Conservation (phyloP, 2,113 vertebrate genomes). For the Nothoprocta pentlandii region DNA sequence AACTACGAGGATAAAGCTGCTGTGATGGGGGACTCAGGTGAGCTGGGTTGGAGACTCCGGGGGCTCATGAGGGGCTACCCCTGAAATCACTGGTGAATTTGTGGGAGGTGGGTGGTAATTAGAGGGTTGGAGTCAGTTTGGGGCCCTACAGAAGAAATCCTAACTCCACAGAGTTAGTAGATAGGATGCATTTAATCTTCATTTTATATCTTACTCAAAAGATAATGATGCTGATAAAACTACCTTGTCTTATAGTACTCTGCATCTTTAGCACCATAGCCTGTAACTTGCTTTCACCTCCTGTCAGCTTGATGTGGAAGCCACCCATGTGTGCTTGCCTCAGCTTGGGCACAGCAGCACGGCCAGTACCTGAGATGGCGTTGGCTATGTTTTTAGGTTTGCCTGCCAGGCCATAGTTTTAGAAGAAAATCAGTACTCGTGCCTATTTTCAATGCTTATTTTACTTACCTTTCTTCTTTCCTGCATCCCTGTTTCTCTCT, state of each 20-base stretch:
- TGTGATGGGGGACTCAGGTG: neutral
- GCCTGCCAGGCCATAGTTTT: neutral
- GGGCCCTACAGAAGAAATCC: neutral
- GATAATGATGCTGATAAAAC: neutral
- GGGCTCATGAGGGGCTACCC: neutral
- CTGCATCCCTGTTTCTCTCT: neutral
- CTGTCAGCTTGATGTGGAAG: neutral
- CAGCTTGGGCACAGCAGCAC: neutral
- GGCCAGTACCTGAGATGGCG: neutral
- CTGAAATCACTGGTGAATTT: neutral
- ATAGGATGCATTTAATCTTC: neutral
- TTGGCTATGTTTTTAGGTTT: neutral
- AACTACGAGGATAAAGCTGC: neutral
- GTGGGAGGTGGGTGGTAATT: neutral
- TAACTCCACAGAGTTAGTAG: neutral
- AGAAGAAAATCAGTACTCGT: neutral
- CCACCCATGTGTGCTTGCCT: neutral
- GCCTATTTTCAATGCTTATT: neutral
- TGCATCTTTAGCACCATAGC: neutral
- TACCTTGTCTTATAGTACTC: neutral
- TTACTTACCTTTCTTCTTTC: neutral
- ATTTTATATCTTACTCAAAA: neutral
- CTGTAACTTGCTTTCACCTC: neutral
- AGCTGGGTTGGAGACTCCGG: neutral
- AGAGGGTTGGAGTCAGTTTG: neutral